Percentiles rank a stretch among this genome's conserved stretches.
Evolutionary conservation across 1,140 invertebrate species (phyloP).

Genomic region (Habropoda laboriosa): DNA sequence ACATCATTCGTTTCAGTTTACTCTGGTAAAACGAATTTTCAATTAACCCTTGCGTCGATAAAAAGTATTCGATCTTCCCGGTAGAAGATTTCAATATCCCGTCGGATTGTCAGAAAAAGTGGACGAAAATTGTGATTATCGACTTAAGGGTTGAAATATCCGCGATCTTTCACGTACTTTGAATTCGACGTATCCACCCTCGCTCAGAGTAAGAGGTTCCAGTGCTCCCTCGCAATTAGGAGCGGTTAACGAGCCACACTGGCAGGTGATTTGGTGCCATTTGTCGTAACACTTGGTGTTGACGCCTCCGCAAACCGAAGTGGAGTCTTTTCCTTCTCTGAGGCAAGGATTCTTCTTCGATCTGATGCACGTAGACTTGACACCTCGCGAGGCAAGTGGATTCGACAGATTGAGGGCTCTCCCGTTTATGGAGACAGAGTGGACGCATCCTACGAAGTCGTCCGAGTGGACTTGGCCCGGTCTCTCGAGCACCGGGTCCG

Average conservation of each 20-base stretch:
- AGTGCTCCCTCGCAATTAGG: slow-evolving; percentile 90
- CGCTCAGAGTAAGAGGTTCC: slow-evolving; percentile 89
- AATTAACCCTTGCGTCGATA: no score
- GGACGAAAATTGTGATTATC: no score
- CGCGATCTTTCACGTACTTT: slow-evolving; percentile 75
- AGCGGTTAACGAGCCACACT: slow-evolving; percentile 87
- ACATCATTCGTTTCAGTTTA: no score
- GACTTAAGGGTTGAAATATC: no score
- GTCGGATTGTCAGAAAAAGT: no score
- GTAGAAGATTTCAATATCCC: no score
- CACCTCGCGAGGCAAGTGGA: slow-evolving; percentile 87
- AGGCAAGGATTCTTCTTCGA: slow-evolving; percentile 84
- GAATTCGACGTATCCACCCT: slow-evolving; percentile 90
- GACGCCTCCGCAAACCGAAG: slow-evolving; percentile 85
- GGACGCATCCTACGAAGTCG: slow-evolving; percentile 96
- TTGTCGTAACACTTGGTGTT: slow-evolving; percentile 90
- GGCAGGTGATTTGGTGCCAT: slow-evolving; percentile 89
- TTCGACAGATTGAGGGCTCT: slow-evolving; percentile 89
- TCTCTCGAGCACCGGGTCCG: slow-evolving; percentile 92
- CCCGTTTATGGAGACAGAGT: slow-evolving; percentile 94
- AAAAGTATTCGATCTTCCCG: no score
- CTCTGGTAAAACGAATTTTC: no score
- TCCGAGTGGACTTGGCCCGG: slow-evolving; percentile 94
- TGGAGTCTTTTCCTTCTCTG: slow-evolving; percentile 74
- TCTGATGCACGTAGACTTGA: slow-evolving; percentile 89